Conservation (phyloP, 2,888 invertebrate genomes). For the Chloroclystis v-ata region DNA sequence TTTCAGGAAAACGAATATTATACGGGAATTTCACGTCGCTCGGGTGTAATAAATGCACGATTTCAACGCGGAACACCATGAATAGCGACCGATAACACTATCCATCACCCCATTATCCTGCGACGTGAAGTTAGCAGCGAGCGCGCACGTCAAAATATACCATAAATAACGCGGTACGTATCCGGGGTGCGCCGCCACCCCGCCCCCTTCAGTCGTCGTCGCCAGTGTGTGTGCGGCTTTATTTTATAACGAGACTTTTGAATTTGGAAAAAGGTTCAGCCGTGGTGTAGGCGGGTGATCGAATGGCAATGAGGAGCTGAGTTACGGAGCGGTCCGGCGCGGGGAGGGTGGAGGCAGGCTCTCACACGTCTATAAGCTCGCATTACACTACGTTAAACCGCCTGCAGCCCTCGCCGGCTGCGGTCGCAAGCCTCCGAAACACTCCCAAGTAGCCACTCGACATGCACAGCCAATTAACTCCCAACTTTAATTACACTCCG, state of each 20-base stretch:
- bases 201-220: slow-evolving; percentile 46
- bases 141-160: slow-evolving; percentile 74
- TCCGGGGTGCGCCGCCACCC: slow-evolving; percentile 54
- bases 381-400: slow-evolving; percentile 66
- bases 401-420: slow-evolving; percentile 54
- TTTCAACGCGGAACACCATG: slow-evolving; percentile 60
- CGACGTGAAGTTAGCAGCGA: slow-evolving; percentile 71
- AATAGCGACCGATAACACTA: slow-evolving; percentile 75
- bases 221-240: slow-evolving; percentile 45
- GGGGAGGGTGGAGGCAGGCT: slow-evolving; percentile 38
- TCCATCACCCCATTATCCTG: slow-evolving; percentile 74
- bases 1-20: slow-evolving; percentile 36
- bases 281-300: slow-evolving; percentile 8
- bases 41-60: slow-evolving; percentile 53
- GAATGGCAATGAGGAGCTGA: slow-evolving; percentile 20
- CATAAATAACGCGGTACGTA: slow-evolving; percentile 70
- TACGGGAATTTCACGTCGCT: slow-evolving; percentile 53
- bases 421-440: slow-evolving; percentile 45
- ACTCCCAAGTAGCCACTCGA: slow-evolving; percentile 48
- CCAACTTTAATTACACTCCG: slow-evolving; percentile 57
- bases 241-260: slow-evolving; percentile 40
- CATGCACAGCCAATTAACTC: slow-evolving; percentile 57
- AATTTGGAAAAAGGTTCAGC: slow-evolving; percentile 35
- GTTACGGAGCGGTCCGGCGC: slow-evolving; percentile 31
- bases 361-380: slow-evolving; percentile 43